Percentiles rank a stretch among this genome's conserved stretches.
Conservation (phyloP, 1,140 invertebrate genomes). For the Prorops nasuta region DNA sequence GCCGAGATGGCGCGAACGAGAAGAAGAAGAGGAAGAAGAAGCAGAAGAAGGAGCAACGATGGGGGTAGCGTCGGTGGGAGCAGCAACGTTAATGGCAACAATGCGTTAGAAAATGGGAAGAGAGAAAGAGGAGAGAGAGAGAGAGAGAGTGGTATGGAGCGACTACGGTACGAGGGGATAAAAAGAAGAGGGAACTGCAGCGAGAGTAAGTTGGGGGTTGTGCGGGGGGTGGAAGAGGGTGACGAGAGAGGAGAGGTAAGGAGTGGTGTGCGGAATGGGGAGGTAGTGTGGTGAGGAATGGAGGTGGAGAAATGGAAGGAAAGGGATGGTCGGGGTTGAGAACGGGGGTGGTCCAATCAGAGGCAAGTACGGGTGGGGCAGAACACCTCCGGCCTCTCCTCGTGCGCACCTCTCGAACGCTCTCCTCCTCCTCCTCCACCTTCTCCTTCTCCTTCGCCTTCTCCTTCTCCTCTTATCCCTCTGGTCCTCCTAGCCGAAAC, state of each 20-base stretch:
- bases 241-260: slow-evolving; percentile 18
- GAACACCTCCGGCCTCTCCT: slow-evolving; percentile 20
- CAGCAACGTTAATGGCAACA: no score
- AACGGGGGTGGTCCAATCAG: slow-evolving; percentile 53
- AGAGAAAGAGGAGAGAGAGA: slow-evolving; percentile 30
- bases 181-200: neutral
- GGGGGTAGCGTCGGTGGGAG: no score
- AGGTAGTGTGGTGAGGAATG: slow-evolving; percentile 23
- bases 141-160: slow-evolving; percentile 29
- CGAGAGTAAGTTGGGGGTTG: slow-evolving; percentile 5
- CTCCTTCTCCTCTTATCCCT: no score
- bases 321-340: slow-evolving; percentile 29
- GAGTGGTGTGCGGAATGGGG: slow-evolving; percentile 17
- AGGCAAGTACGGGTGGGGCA: slow-evolving; percentile 47
- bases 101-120: slow-evolving; percentile 18
- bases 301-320: slow-evolving; percentile 19
- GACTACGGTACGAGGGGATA: no score
- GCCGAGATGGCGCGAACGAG: slow-evolving; percentile 22
- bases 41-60: no score
- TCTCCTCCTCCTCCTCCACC: slow-evolving; percentile 32
- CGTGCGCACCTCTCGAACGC: slow-evolving; percentile 22
- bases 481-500: no score
- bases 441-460: slow-evolving; percentile 28
- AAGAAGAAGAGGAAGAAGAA: slow-evolving; percentile 27
- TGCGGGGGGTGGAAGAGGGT: neutral